Conservation (phyloP, 2,888 invertebrate genomes). For the Muschampia staudingeri region DNA sequence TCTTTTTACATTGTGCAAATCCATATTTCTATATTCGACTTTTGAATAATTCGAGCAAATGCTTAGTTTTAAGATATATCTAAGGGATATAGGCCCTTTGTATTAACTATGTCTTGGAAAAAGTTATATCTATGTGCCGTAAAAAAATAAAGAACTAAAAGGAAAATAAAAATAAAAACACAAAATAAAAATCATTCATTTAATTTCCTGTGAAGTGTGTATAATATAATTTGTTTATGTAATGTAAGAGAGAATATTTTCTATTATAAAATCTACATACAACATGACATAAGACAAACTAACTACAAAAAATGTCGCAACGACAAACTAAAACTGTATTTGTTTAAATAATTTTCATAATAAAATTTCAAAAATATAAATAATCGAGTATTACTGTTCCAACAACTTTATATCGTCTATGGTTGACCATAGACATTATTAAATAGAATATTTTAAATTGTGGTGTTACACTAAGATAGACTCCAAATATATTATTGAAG, state of each 20-base stretch:
- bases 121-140: constrained; percentile 46
- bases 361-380: constrained; percentile 89
- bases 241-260: constrained; percentile 80
- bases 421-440: constrained; percentile 86
- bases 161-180: constrained; percentile 74
- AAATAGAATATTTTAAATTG: constrained; percentile 77
- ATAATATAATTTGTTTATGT: constrained; percentile 86
- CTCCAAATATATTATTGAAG: constrained; percentile 63
- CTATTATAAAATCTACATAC: constrained; percentile 86
- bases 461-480: constrained; percentile 77
- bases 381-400: constrained; percentile 90
- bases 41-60: constrained; percentile 41
- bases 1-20: constrained; percentile 83
- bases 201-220: constrained; percentile 87
- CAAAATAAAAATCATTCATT: constrained; percentile 86
- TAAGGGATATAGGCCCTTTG: constrained; percentile 65
- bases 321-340: constrained; percentile 82
- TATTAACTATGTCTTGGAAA: constrained; percentile 58
- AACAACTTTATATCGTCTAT: constrained; percentile 85
- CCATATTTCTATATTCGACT: constrained; percentile 72
- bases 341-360: constrained; percentile 83
- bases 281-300: constrained; percentile 83
- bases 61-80: constrained; percentile 41
- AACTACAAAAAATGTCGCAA: constrained; percentile 82
- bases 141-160: constrained; percentile 72